Percentiles rank a stretch among this genome's conserved stretches.
These are phyloP conservation scores for Dicrostonyx torquatus DNA, from an alignment of 2,797 vertebrate genomes.

Conservation along the genomic window DNA sequence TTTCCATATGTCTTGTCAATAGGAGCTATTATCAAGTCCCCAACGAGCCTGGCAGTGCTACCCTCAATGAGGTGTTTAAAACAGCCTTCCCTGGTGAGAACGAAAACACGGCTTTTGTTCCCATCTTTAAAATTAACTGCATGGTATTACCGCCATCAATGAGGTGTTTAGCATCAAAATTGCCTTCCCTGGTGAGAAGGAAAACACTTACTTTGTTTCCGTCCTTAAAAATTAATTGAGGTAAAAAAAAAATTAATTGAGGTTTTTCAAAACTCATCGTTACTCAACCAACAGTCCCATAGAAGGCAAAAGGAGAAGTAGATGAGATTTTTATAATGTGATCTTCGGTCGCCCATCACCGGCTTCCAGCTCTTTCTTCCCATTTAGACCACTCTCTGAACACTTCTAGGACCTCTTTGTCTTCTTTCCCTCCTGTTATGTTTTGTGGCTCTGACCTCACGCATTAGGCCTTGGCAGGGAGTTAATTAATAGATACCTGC, in stretches of 20 bases:
- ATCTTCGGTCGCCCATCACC: neutral
- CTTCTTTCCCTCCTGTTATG: neutral
- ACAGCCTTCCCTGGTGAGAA: constrained; percentile 80
- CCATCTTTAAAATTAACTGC: constrained; percentile 83
- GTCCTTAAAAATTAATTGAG: constrained; percentile 82
- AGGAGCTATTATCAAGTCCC: constrained; percentile 78
- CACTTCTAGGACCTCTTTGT: neutral
- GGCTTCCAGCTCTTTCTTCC: neutral
- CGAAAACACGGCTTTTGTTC: constrained; percentile 81
- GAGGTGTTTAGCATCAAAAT: constrained; percentile 85
- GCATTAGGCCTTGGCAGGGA: neutral
- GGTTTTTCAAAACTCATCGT: constrained; percentile 67
- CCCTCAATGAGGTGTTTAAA: constrained; percentile 81
- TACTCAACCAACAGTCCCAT: constrained; percentile 70
- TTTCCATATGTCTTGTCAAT: constrained; percentile 78
- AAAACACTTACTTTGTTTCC: constrained; percentile 80
- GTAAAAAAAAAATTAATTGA: constrained; percentile 84
- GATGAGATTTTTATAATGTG: constrained; percentile 45
- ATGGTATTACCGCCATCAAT: constrained; percentile 80
- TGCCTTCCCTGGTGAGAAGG: constrained; percentile 84
- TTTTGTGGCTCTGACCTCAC: neutral
- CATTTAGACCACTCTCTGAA: neutral
- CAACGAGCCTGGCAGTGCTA: constrained; percentile 70
- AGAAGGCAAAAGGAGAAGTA: neutral
- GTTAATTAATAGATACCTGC: constrained; percentile 14